phyloP scores from a whole-genome alignment of 2,113 vertebrate genomes.

The Callaeas wilsoni region DNA sequence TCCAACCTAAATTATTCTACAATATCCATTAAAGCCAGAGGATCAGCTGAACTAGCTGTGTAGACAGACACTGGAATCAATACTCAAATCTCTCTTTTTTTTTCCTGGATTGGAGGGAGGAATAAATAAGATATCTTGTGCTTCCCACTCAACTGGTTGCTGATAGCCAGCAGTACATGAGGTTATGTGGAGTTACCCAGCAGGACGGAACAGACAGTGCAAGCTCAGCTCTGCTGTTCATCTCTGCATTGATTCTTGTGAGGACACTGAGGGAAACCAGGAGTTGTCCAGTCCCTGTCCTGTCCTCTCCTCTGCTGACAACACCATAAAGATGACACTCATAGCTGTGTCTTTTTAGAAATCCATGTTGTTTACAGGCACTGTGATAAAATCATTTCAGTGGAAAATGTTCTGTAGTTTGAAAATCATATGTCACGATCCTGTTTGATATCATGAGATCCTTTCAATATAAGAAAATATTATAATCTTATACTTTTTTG shows the following conservation, averaged over 20 bases:
- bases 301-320: not conserved
- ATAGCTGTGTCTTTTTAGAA: not conserved
- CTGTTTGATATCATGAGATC: not conserved
- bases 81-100: not conserved
- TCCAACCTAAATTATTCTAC: not conserved
- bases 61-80: not conserved
- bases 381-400: not conserved
- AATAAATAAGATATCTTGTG: not conserved
- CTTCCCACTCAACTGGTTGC: not conserved
- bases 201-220: not conserved
- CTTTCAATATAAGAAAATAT: not conserved
- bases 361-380: not conserved
- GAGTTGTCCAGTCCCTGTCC: not conserved
- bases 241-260: not conserved
- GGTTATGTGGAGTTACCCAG: not conserved
- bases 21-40: not conserved
- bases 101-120: not conserved
- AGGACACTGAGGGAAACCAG: not conserved
- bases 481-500: not conserved
- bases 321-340: not conserved
- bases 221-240: not conserved
- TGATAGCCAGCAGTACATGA: not conserved
- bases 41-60: not conserved
- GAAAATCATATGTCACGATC: not conserved
- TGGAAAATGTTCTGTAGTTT: not conserved